Base-by-base conservation (phyloP, 2,888 invertebrate genomes). In the Chalcosyrphus nemorum region DNA sequence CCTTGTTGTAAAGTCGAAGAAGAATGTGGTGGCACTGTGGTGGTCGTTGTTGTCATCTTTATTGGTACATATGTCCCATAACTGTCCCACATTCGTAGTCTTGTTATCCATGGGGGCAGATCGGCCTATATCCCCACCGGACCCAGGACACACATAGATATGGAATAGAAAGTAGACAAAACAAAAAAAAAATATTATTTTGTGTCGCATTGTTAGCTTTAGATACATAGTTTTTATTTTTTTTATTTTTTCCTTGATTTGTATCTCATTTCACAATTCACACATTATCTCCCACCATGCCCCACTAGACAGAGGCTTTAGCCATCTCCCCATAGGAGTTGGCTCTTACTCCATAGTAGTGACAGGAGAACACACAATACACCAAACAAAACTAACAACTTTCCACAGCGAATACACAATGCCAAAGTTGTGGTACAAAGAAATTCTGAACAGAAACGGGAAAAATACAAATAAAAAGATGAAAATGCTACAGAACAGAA, bases 11-110 rank as follows among this genome's bases (percentile, higher is more conserved):
- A 86, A 17, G 87, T 78, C 38, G 86, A 77, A 29, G 86, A 77
- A 29, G 78, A 43, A 68, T 89, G 90, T 6, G 91, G 91, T 38
- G 90, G 90, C 56, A 89, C 88, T 21, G 90, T 87, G 43, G 90
- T 90, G 43, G 90, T 90, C 56, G 92, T 91, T 45, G 90, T 91
- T 74, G 90, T 90, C 82, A 89, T 89, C 84, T 91, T 92, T 65
- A 90, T 89, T 63, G 91, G 90, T 81, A 92, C 91, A 82, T 92
- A 93, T 41, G 92, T 93, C 63, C 93, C 93, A 86, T 93, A 93
- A 65, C 95, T 95, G 90, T 96, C 96, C 95, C 95, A 95, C 88
- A 96, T 94, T 85, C 95, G 93, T 82, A 96, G 91, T 87, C 95
- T 93, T 29, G 95, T 95, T 35, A 95, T 94, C 91, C 96, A 96